Percentiles rank a stretch among this genome's conserved stretches.
Evolutionary conservation across 2,113 vertebrate species (phyloP).

Genomic region (Gnathonemus longibarbis): DNA sequence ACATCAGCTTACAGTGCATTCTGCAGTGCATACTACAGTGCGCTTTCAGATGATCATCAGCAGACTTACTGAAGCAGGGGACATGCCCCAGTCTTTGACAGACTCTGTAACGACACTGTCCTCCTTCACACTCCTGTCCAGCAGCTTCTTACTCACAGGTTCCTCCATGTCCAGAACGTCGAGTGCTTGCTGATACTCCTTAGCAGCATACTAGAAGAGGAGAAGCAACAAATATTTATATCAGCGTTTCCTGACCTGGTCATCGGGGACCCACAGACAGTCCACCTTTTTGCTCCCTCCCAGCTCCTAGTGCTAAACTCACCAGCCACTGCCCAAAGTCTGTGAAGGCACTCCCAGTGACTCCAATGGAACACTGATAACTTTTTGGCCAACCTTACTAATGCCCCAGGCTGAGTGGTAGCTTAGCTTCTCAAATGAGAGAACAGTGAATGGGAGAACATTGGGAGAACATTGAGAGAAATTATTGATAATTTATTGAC

Average conservation of each 20-base stretch:
- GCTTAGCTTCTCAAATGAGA: background rate
- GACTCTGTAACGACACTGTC: slow-evolving; percentile 71
- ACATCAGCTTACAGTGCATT: background rate
- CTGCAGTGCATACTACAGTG: background rate
- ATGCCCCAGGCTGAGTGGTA: background rate
- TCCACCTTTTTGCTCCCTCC: background rate
- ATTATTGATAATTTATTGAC: background rate
- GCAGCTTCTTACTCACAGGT: slow-evolving; percentile 78
- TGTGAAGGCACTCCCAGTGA: background rate
- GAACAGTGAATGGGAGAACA: background rate
- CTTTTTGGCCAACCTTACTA: background rate
- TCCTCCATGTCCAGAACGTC: slow-evolving; percentile 95
- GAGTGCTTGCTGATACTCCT: slow-evolving; percentile 93
- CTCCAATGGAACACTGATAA: background rate
- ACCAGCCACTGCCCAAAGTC: background rate
- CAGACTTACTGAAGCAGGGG: slow-evolving; percentile 78
- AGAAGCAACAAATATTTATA: background rate
- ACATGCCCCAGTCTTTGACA: slow-evolving; percentile 85
- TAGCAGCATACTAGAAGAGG: slow-evolving; percentile 81
- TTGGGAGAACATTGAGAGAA: background rate
- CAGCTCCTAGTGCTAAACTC: background rate
- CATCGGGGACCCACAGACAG: background rate
- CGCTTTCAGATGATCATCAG: too few relatives aligned
- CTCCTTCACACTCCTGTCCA: slow-evolving; percentile 78
- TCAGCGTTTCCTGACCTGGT: background rate